Evolutionary conservation across 2,888 invertebrate species (phyloP), one percentile per base, ranked within the genome.

Genomic region (Dryomyza anilis): DNA sequence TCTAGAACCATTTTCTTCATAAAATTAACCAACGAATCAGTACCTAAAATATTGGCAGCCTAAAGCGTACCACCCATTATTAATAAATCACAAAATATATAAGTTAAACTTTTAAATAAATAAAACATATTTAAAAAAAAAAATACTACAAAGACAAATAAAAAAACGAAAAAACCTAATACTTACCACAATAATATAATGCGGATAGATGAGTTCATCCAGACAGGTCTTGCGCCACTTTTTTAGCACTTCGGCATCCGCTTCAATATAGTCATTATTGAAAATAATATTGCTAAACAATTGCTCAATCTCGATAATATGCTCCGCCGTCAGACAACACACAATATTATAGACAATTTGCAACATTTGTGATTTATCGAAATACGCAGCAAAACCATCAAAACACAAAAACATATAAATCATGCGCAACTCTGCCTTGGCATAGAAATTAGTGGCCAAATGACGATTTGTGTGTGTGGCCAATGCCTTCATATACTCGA

Each of bases 271-370:
- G 33, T 85, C 75, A 12, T 84, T 84, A 76, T 87, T 88, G 71
- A 90, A 90, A 19, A 90, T 85, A 10, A 89, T 85, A 62, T 85
- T 84, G 46, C 85, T 82, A 59, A 90, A 87, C 8, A 90, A 75
- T 72, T 80, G 86, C 69, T 87, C 85, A 14, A 90, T 81, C 73
- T 88, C 87, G 36, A 76, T 73, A 71, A 85, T 86, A 71, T 88
- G 88, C 69, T 89, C 87, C 1, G 84, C 82, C 67, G 87, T 86
- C 70, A 89, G 84, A 64, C 88, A 85, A 68, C 87, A 87, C 64
- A 89, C 84, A 53, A 87, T 84, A 78, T 88, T 90, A 65, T 86
- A 88, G 8, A 88, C 86, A 46, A 88, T 68, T 58, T 78, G 79
- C 48, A 83, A 64, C 56, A 81, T 69, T 67, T 75, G 70, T 2